Evolutionary conservation across 2,113 vertebrate genomes (phyloP).

Genomic region (Poecile atricapillus): DNA sequence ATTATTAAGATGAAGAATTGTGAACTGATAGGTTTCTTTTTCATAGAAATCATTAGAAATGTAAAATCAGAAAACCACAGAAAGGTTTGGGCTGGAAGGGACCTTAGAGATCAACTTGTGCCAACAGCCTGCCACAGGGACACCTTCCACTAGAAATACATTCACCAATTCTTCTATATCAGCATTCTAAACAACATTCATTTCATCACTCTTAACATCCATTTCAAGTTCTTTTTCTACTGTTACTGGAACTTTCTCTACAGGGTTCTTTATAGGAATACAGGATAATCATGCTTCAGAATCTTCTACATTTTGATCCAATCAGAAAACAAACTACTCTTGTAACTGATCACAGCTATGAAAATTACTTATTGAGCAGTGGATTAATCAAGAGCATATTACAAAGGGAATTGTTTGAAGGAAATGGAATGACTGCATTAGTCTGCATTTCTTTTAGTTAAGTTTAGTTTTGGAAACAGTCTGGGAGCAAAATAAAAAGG

Average conservation of each 20-base stretch:
- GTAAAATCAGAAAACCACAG: neutral
- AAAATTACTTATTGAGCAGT: neutral
- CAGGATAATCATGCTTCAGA: neutral
- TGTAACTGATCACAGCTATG: neutral
- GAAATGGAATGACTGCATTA: neutral
- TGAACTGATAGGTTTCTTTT: neutral
- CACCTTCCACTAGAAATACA: neutral
- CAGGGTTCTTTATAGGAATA: neutral
- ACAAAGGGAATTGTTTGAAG: neutral
- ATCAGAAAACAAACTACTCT: neutral
- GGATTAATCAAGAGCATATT: neutral
- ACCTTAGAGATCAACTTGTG: neutral
- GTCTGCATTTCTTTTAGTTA: neutral
- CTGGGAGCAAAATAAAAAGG: neutral
- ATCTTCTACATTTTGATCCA: neutral
- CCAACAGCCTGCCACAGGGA: neutral
- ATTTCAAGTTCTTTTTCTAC: neutral
- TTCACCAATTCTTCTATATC: neutral
- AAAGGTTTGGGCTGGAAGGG: neutral
- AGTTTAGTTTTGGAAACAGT: neutral
- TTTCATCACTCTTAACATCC: neutral
- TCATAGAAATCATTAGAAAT: neutral
- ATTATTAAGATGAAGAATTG: neutral
- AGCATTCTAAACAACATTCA: neutral
- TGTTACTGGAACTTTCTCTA: neutral